phyloP scores from a whole-genome alignment of 2,888 invertebrate species.

The Amiota mariae region DNA sequence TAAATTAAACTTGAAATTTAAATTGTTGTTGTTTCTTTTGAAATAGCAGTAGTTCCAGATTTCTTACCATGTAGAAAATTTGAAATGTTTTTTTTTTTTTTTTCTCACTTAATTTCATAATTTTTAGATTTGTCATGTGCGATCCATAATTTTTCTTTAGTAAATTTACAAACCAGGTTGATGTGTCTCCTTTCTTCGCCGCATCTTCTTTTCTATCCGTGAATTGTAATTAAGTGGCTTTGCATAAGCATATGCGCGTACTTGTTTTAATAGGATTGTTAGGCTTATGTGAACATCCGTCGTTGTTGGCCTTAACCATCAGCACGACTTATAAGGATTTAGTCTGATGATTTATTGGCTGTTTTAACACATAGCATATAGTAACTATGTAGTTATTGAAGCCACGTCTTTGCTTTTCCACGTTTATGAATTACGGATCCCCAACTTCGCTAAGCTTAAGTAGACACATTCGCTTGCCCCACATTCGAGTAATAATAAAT shows the following conservation, averaged over 20 bases:
- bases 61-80: neutral
- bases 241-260: neutral
- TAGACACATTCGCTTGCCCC: no score
- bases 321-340: conserved; percentile 15
- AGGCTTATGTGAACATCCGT: conserved; percentile 15
- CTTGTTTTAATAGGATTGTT: conserved; percentile 1
- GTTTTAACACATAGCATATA: no score
- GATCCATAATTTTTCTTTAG: conserved; percentile 22
- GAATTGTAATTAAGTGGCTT: conserved; percentile 14
- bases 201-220: conserved; percentile 26
- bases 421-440: no score
- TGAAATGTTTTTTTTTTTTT: conserved; percentile 33
- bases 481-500: conserved; percentile 49
- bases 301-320: neutral
- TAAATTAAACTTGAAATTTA: conserved; percentile 55
- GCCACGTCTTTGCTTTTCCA: no score
- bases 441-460: no score
- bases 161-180: no score
- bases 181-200: neutral
- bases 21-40: neutral
- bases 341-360: conserved; percentile 21
- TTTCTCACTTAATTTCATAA: conserved; percentile 16
- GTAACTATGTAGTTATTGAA: no score
- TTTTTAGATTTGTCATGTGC: conserved; percentile 29
- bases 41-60: no score